Percentiles rank a stretch among this genome's conserved stretches.
These are phyloP conservation scores for Bradypodion pumilum DNA, from an alignment of 2,797 vertebrate genomes.

Conservation along the genomic window DNA sequence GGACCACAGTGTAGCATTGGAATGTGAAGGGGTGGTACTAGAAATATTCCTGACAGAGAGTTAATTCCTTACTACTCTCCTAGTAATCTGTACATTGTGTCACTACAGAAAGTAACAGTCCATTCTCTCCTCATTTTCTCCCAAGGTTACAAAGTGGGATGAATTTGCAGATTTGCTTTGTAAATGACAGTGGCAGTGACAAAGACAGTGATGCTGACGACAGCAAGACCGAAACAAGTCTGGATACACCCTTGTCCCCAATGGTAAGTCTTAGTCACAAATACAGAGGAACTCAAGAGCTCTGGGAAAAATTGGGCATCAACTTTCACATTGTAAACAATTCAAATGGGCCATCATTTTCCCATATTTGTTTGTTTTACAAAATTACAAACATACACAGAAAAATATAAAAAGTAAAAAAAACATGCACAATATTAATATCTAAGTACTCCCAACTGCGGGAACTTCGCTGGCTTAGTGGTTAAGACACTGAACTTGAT, in stretches of 20 bases:
- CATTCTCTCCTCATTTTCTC: background rate
- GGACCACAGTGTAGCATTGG: background rate
- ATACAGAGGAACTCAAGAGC: background rate
- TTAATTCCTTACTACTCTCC: background rate
- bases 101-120: background rate
- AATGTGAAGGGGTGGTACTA: background rate
- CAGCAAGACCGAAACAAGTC: slow-evolving; percentile 97
- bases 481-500: no score
- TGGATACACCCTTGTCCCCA: slow-evolving; percentile 95
- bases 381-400: no score
- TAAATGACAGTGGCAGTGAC: slow-evolving; percentile 97
- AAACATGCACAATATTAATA: no score
- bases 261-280: slow-evolving; percentile 77
- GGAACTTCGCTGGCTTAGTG: no score
- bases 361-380: no score
- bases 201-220: slow-evolving; percentile 98
- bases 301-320: background rate
- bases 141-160: slow-evolving; percentile 94
- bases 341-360: background rate
- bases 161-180: slow-evolving; percentile 99
- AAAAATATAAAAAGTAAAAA: no score
- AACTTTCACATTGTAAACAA: background rate
- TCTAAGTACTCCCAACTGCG: no score
- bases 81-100: background rate
- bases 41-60: background rate